Conservation (phyloP, 30 jellyfish, hydroid and myxozoan species). For the Nemopilema nomurai region DNA sequence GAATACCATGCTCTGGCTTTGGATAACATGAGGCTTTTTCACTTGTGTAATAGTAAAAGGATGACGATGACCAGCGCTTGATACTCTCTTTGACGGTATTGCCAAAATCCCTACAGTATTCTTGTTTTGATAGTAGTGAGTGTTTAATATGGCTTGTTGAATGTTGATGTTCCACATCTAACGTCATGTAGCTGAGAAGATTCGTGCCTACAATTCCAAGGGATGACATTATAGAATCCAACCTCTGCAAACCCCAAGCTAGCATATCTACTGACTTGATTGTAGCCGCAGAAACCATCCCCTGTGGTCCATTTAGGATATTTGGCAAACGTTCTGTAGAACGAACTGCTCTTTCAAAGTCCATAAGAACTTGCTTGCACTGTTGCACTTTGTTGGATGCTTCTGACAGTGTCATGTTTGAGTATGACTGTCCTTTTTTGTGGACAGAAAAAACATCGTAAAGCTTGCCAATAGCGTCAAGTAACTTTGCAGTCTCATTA, state of each 20-base stretch:
- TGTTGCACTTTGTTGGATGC: slow-evolving; percentile 29
- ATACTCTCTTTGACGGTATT: slow-evolving; percentile 25
- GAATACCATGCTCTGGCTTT: slow-evolving; percentile 38
- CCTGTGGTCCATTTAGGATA: slow-evolving; percentile 43
- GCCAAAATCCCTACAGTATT: slow-evolving; percentile 42
- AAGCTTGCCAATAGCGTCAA: slow-evolving; percentile 45
- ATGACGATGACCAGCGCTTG: slow-evolving; percentile 37
- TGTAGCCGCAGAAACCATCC: slow-evolving; percentile 34
- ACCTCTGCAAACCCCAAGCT: slow-evolving; percentile 44
- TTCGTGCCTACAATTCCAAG: slow-evolving; percentile 34
- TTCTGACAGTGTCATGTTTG: slow-evolving; percentile 35
- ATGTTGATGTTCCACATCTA: slow-evolving; percentile 36
- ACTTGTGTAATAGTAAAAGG: slow-evolving; percentile 48
- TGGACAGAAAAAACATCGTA: slow-evolving; percentile 35
- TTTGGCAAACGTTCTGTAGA: slow-evolving; percentile 32
- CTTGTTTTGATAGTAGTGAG: slow-evolving; percentile 29
- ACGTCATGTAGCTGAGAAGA: slow-evolving; percentile 25
- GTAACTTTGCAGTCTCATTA: slow-evolving; percentile 26
- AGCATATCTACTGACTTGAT: slow-evolving; percentile 27
- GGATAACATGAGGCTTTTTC: slow-evolving; percentile 4
- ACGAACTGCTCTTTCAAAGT: slow-evolving; percentile 17
- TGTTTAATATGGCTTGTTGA: slow-evolving; percentile 44
- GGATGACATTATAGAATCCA: slow-evolving; percentile 42
- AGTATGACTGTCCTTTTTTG: slow-evolving; percentile 31
- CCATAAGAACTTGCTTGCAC: slow-evolving; percentile 29